Evolutionary conservation across 2,797 vertebrate genomes (phyloP), one percentile per base, ranked within the genome.

Genomic region (Anabacerthia variegaticeps): DNA sequence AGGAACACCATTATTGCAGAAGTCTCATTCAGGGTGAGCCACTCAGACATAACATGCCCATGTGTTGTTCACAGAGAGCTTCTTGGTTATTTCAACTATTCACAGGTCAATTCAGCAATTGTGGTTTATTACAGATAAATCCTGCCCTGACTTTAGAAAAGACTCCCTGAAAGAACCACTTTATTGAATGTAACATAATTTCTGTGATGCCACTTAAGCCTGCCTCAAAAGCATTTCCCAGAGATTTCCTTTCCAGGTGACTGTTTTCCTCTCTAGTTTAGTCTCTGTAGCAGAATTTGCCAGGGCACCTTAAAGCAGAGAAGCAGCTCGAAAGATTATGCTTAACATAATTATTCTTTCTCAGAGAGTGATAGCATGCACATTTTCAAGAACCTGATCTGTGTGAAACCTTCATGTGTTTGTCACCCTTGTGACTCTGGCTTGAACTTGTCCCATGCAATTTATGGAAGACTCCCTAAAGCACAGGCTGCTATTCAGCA

Each of bases 311-410:
- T 26, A 61, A 71, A 85, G n/a, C 18, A 79, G 63, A 52, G 23
- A 69, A 14, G 30, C 26, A 62, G 41, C 32, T 46, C n/a, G 54
- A 61, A 37, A 75, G 41, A 22, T 71, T 74, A 81, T 68, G 21
- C 36, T 63, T 24, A 20, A 36, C 3, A 21, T 0, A 68, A 14
- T 67, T 55, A 30, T 39, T 81, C 54, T 22, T 74, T 71, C 52
- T 55, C n/a, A 77, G 52, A n/a, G 61, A 49, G 4, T 22, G 21
- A 74, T 0, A 41, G 14, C 1, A 1, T 6, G 13, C 7, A 62
- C n/a, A 18, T 28, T 54, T 56, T 62, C 24, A 59, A 80, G 61
- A 54, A 89, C 44, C 7, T 67, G 24, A 77, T 30, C 27, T n/a
- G 6, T 22, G 39, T 28, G 41, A 91, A 74, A 71, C 5, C 19